phyloP scores from a whole-genome alignment of 2,113 vertebrate species.

The Entomyzon cyanotis region DNA sequence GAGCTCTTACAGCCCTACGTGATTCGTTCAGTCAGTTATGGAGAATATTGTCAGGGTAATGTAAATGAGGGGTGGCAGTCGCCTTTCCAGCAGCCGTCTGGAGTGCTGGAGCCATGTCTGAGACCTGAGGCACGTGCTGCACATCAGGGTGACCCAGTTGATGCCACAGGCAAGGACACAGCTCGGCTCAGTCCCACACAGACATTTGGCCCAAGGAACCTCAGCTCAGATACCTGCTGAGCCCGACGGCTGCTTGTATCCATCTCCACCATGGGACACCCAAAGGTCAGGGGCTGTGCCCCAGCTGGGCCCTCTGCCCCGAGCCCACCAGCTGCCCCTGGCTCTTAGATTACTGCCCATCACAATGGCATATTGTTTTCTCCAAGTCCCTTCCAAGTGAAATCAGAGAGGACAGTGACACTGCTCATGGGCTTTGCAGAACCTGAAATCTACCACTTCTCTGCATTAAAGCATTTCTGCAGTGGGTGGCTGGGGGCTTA shows the following conservation, averaged over 20 bases:
- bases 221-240: rapidly evolving
- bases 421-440: neutral
- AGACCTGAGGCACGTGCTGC: neutral
- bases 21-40: constrained; percentile 31
- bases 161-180: neutral
- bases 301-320: neutral
- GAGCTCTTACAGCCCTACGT: neutral
- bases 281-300: neutral
- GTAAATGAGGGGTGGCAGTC: neutral
- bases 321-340: neutral
- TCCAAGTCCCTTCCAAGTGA: neutral
- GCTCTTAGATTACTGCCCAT: neutral
- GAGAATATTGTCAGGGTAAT: neutral
- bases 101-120: neutral
- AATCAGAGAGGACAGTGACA: neutral
- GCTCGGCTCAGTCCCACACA: neutral
- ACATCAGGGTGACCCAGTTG: neutral
- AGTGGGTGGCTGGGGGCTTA: neutral
- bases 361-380: rapidly evolving
- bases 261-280: rapidly evolving
- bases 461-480: neutral
- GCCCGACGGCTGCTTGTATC: rapidly evolving
- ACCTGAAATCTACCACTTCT: neutral
- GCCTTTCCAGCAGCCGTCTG: neutral
- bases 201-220: rapidly evolving